These are phyloP conservation scores for Phaethornis superciliosus DNA, from an alignment of 2,113 vertebrate species.

Conservation along the genomic window DNA sequence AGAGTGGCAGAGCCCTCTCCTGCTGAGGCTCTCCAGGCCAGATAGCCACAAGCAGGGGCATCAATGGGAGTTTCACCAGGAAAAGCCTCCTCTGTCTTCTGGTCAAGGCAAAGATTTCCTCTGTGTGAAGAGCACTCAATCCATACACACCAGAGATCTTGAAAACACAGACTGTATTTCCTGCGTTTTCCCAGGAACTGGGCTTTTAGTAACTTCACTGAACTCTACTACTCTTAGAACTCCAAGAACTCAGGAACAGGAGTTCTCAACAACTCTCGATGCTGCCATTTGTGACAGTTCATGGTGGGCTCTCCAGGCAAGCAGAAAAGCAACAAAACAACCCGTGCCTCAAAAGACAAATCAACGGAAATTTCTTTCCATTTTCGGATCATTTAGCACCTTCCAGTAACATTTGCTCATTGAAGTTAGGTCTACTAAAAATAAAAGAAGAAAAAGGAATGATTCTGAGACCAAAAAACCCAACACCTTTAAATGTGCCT, in stretches of 20 bases:
- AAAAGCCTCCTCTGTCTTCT: not conserved
- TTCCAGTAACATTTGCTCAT: not conserved
- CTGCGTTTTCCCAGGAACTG: not conserved
- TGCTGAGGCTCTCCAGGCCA: fast-evolving
- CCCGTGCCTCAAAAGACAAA: not conserved
- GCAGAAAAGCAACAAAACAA: not conserved
- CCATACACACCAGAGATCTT: not conserved
- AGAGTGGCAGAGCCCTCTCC: fast-evolving
- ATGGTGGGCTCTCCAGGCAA: not conserved
- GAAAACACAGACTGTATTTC: not conserved
- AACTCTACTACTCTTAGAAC: not conserved
- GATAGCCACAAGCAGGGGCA: not conserved
- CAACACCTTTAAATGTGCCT: not conserved
- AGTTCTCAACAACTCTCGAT: not conserved
- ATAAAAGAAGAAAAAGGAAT: not conserved
- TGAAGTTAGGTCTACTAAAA: not conserved
- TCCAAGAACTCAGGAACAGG: not conserved
- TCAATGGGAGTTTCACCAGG: fast-evolving
- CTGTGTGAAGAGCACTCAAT: not conserved
- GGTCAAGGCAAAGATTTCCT: not conserved
- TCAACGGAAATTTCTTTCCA: not conserved
- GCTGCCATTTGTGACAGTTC: not conserved
- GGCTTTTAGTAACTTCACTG: not conserved
- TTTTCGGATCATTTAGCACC: not conserved
- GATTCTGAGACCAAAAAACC: not conserved